Evolutionary conservation across 2,888 invertebrate species (phyloP), one percentile per base, ranked within the genome.

Genomic region (Pandemis heparana): DNA sequence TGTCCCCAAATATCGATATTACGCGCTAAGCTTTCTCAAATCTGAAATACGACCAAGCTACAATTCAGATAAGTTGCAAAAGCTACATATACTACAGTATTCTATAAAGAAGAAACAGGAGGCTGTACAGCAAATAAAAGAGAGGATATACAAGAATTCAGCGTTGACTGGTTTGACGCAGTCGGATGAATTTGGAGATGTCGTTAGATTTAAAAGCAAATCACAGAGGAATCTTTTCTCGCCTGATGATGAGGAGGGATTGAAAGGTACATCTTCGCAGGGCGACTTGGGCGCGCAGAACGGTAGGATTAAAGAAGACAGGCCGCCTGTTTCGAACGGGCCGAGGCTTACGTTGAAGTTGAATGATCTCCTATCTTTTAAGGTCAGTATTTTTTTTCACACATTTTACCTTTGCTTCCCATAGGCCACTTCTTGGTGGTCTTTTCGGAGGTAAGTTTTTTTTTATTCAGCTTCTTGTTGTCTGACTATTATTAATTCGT

Each of bases 31-130:
- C 77, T 95, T 96, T 78, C 84, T 95, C 0, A 94, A 94, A 77
- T 94, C 94, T 1, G 97, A 97, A 83, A 95, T 97, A 65, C 95
- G 96, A 75, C 95, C 95, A 3, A 97, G 97, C 84, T 98, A 97
- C 81, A 96, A 96, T 60, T 95, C 97, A 7, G 95, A 95, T 1
- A 96, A 96, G 77, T 87, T 98, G n/a, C 95, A 96, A 71, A 96
- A 95, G 80, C 82, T 97, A 46, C 97, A 97, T 84, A 94, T 95
- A 56, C 87, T 96, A 16, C 97, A 97, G 92, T 96, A 97, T 77
- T 95, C 96, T 5, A 96, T 97, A 74, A 96, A 96, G 84, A 96
- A 96, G 80, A 95, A 95, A 70, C 95, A 95, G 59, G 95, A 96
- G 38, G 96, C 96, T 7, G 96, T 96, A 0, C 92, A 95, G 70